A percentile compares a stretch with the other conserved stretches of the same genome.
phyloP scores from a whole-genome alignment of 37 sponge, comb jelly and placozoan species.

The Axinella damicornis region DNA sequence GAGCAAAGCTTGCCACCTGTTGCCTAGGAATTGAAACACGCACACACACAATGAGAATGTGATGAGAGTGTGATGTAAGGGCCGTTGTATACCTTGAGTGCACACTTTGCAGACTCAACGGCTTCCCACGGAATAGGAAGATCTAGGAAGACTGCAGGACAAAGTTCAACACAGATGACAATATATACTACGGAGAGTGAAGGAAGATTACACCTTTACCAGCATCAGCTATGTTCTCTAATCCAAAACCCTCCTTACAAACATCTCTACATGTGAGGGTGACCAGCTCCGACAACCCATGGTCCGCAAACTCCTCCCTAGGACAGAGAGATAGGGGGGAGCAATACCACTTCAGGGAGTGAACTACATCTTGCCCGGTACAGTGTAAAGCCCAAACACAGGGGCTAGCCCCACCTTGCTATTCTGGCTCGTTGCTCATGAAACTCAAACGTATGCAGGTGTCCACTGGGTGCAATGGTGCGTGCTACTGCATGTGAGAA shows the following conservation, averaged over 20 bases:
- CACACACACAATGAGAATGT: too few species aligned
- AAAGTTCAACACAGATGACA: neutral
- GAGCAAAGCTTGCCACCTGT: constrained; percentile 88
- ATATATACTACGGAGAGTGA: too few species aligned
- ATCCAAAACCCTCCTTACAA: constrained; percentile 88
- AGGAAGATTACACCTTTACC: constrained; percentile 24
- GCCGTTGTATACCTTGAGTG: constrained; percentile 53
- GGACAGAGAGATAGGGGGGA: neutral
- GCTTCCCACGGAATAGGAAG: constrained; percentile 95
- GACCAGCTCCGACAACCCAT: constrained; percentile 86
- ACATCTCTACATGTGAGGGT: constrained; percentile 88
- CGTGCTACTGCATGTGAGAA: constrained; percentile 93
- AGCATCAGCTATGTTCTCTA: constrained; percentile 85
- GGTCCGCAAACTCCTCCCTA: constrained; percentile 84
- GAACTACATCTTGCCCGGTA: neutral
- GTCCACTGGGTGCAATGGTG: constrained; percentile 90
- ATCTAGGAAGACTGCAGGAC: constrained; percentile 86
- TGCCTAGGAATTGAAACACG: neutral
- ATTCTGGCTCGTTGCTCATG: constrained; percentile 83
- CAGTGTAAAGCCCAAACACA: too few species aligned
- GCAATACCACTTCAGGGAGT: neutral
- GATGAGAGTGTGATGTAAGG: neutral
- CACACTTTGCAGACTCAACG: constrained; percentile 57
- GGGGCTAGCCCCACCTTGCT: too few species aligned
- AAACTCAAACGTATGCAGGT: constrained; percentile 95